Evolutionary conservation across 1,140 invertebrate genomes (phyloP).

Genomic region (Drosophila melanica): DNA sequence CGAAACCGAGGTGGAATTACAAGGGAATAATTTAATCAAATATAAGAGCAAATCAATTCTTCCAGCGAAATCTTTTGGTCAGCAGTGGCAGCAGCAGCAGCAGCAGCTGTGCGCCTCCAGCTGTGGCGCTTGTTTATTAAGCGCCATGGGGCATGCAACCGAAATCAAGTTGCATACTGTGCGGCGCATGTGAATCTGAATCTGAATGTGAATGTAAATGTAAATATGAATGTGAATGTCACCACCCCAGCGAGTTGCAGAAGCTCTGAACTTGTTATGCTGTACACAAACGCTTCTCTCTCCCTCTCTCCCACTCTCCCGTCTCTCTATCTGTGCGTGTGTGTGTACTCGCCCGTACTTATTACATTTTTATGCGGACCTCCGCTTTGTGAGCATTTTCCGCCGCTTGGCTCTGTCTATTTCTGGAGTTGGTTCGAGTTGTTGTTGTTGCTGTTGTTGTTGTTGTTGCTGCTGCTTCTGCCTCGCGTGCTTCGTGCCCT

Average conservation of each 20-base stretch:
- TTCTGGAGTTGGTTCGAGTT: constrained; percentile 67
- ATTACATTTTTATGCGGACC: constrained; percentile 55
- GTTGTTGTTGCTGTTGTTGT: constrained; percentile 2
- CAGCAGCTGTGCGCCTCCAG: constrained; percentile 7
- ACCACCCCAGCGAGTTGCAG: constrained; percentile 4
- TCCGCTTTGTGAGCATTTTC: constrained; percentile 59
- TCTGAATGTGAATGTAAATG: constrained; percentile 22
- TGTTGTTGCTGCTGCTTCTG: constrained; percentile 22
- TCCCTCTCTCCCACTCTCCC: neutral
- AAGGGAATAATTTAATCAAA: constrained; percentile 17
- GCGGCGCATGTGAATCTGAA: constrained; percentile 24
- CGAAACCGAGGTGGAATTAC: constrained; percentile 23
- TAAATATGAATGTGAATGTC: constrained; percentile 17
- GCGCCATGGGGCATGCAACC: constrained; percentile 26
- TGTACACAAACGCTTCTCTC: neutral
- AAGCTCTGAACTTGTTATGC: constrained; percentile 9
- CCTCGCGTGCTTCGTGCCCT: constrained; percentile 57
- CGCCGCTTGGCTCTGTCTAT: constrained; percentile 69
- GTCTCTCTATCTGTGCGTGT: neutral
- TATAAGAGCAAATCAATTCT: constrained; percentile 7
- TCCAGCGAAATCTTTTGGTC: neutral
- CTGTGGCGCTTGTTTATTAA: neutral
- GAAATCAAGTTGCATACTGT: constrained; percentile 38
- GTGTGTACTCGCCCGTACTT: constrained; percentile 42
- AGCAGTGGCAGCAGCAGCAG: neutral